Evolutionary conservation across 2,797 vertebrate genomes (phyloP).

Genomic region (Agapornis canus): DNA sequence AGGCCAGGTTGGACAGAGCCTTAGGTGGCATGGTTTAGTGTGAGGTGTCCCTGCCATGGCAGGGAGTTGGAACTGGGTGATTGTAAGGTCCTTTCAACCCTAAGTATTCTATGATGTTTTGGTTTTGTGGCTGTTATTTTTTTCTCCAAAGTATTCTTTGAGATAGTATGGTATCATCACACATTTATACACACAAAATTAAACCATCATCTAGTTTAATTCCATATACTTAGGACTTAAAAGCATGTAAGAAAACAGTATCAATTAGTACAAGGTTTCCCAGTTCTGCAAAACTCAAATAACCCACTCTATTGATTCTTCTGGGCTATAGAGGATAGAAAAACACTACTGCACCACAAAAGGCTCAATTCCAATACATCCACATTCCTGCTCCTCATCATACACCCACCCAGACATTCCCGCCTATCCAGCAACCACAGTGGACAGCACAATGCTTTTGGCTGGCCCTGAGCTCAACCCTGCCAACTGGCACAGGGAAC

Average conservation of each 20-base stretch:
- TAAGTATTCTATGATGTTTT: background rate
- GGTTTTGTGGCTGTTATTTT: background rate
- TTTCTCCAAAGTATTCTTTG: background rate
- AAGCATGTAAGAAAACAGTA: background rate
- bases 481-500: background rate
- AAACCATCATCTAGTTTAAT: background rate
- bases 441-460: accelerated
- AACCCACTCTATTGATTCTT: background rate
- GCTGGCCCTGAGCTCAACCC: background rate
- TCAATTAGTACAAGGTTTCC: background rate
- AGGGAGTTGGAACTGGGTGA: too few relatives aligned
- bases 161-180: background rate
- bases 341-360: background rate
- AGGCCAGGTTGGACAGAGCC: too few relatives aligned
- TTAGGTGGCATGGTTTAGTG: too few relatives aligned
- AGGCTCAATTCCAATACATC: background rate
- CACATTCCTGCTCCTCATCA: background rate
- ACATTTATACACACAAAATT: background rate
- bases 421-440: background rate
- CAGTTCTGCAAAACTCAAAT: background rate
- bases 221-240: too few relatives aligned
- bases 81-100: too few relatives aligned
- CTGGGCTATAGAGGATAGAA: background rate
- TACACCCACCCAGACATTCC: background rate
- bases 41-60: too few relatives aligned